A percentile compares a stretch with the other conserved stretches of the same genome.
Conservation (phyloP, 2,113 vertebrate genomes). For the Marmota flaviventris region DNA sequence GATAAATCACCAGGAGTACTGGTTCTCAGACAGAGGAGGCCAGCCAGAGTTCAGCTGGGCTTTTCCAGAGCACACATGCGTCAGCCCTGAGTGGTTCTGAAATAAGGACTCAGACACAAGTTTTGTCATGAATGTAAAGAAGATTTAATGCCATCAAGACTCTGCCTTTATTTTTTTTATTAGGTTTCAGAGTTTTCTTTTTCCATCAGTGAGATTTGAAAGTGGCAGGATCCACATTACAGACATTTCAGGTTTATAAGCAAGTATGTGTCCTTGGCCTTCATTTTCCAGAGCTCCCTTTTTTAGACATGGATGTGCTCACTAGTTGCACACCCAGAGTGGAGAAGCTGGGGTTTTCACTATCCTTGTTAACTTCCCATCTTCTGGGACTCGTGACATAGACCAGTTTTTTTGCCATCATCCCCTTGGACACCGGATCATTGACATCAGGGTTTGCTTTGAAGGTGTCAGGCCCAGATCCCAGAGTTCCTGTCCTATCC, state of each 20-base stretch:
- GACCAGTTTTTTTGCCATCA: rapidly evolving
- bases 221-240: not conserved
- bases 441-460: not conserved
- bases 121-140: not conserved
- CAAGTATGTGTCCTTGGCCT: rapidly evolving
- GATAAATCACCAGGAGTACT: rapidly evolving
- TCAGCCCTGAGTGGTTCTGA: not conserved
- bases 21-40: not conserved
- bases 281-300: not conserved
- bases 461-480: not conserved
- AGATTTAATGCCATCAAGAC: not conserved
- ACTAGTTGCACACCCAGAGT: rapidly evolving
- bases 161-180: not conserved
- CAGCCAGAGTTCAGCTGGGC: rapidly evolving
- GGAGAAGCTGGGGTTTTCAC: not conserved
- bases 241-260: not conserved
- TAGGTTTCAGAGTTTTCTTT: not conserved
- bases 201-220: not conserved
- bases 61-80: rapidly evolving
- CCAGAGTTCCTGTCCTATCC: rapidly evolving
- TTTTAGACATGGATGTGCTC: not conserved
- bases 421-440: rapidly evolving
- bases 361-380: not conserved
- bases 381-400: not conserved
- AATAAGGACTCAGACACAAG: not conserved